phyloP scores from a whole-genome alignment of 2,797 vertebrate species.

The Champsocephalus gunnari region DNA sequence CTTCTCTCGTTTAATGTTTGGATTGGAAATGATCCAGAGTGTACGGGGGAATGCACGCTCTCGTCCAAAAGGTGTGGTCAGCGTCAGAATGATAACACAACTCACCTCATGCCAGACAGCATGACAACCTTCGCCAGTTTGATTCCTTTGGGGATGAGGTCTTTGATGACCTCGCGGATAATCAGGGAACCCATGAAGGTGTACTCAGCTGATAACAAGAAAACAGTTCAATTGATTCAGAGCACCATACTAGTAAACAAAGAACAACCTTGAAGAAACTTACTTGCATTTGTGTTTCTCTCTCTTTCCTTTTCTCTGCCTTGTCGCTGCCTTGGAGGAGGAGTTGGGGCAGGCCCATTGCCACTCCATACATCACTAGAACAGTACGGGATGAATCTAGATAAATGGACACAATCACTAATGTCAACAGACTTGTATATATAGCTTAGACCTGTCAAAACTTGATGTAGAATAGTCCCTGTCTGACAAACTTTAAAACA shows the following conservation, averaged over 20 bases:
- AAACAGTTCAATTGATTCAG: slow-evolving; percentile 11
- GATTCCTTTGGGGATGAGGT: slow-evolving; percentile 87
- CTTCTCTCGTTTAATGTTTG: slow-evolving; percentile 51
- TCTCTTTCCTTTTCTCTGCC: slow-evolving; percentile 81
- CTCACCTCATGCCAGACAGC: slow-evolving; percentile 88
- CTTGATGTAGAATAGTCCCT: not conserved
- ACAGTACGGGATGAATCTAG: slow-evolving; percentile 90
- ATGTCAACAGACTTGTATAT: not conserved
- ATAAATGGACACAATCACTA: slow-evolving; percentile 25
- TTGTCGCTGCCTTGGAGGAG: slow-evolving; percentile 65
- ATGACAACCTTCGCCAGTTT: slow-evolving; percentile 88
- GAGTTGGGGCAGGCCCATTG: slow-evolving; percentile 77
- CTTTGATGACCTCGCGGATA: slow-evolving; percentile 89
- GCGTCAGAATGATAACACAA: slow-evolving; percentile 31
- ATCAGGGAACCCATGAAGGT: slow-evolving; percentile 90
- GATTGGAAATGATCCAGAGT: slow-evolving; percentile 36
- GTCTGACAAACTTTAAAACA: not conserved
- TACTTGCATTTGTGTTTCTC: slow-evolving; percentile 76
- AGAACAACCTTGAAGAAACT: slow-evolving; percentile 18
- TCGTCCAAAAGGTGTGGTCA: slow-evolving; percentile 32
- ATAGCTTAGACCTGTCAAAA: not conserved
- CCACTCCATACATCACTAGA: slow-evolving; percentile 92
- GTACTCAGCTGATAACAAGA: slow-evolving; percentile 75
- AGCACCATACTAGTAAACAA: not conserved
- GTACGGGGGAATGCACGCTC: slow-evolving; percentile 16